Evolutionary conservation across 2,797 vertebrate genomes (phyloP), one percentile per base, ranked within the genome.

Genomic region (Xenops minutus): DNA sequence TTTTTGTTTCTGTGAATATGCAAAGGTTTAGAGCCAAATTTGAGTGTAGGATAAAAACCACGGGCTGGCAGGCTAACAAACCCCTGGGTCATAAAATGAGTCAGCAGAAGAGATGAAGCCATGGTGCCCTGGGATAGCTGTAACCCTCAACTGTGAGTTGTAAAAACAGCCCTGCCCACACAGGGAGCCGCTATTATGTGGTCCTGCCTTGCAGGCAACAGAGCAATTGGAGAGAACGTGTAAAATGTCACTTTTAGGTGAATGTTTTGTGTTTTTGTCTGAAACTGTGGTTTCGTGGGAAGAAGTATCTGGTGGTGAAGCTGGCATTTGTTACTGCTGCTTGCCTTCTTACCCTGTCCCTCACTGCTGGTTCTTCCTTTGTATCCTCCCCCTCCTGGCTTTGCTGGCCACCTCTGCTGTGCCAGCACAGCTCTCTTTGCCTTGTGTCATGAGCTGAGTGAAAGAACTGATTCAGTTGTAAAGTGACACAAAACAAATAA

Each of bases 81-180:
- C 34, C 69, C n/a, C 7, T 15, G 41, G 82, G 59, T 79, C 17
- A 23, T 34, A 14, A 73, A 89, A 56, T 94, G 93, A 92, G 73
- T 96, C 91, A 95, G 89, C 88, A 84, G 69, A 68, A 80, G 73
- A 63, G 69, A 37, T 0, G 0, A 51, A 85, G 77, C 3, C 0
- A 2, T 62, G 44, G 89, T 34, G 56, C 77, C 51, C 76, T 81
- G 76, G 72, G n/a, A 26, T 34, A 58, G 69, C 55, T 83, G 81
- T 51, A 82, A 72, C 58, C 80, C 56, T 93, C 54, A 30, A 7
- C n/a, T 89, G 79, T 64, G 37, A 29, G 30, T 30, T 84, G 88
- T 67, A 3, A 24, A 80, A 75, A 6, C 87, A 78, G 85, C 58
- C 1, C 44, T 93, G 95, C 87, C 93, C 89, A 76, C 91, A 41